phyloP scores from a whole-genome alignment of 2,113 vertebrate genomes.

The Oncorhynchus mykiss region DNA sequence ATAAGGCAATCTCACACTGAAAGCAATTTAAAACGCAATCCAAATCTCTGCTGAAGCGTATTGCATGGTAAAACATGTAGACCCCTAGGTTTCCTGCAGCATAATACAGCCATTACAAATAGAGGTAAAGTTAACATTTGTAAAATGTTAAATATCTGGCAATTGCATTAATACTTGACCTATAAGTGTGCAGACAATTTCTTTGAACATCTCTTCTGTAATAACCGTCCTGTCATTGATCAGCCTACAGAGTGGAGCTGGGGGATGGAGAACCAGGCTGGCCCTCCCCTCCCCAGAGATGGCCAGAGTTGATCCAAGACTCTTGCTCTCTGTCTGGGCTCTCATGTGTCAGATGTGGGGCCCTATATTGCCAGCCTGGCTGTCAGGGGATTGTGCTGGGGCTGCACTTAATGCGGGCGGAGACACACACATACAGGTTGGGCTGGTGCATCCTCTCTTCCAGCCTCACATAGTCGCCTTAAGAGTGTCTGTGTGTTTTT shows the following conservation, averaged over 20 bases:
- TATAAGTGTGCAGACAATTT: too few relatives aligned
- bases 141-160: too few relatives aligned
- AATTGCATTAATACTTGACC: too few relatives aligned
- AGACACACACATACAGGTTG: not conserved
- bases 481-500: slow-evolving; percentile 61
- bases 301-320: slow-evolving; percentile 3
- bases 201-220: too few relatives aligned
- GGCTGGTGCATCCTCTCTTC: not conserved
- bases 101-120: too few relatives aligned
- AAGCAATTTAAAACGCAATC: too few relatives aligned
- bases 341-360: not conserved
- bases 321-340: not conserved
- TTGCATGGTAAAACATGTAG: too few relatives aligned
- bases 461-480: slow-evolving; percentile 4
- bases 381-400: slow-evolving; percentile 5
- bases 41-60: too few relatives aligned
- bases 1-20: too few relatives aligned
- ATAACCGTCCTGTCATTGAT: not conserved
- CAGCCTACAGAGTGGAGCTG: not conserved
- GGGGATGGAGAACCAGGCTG: not conserved
- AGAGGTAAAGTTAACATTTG: too few relatives aligned
- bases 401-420: slow-evolving; percentile 2
- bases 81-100: too few relatives aligned
- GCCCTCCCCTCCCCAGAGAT: not conserved
- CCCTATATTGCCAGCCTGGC: slow-evolving; percentile 5